Base-by-base conservation (phyloP, 92 coral and sea anemone species). In the Montipora capitata region DNA sequence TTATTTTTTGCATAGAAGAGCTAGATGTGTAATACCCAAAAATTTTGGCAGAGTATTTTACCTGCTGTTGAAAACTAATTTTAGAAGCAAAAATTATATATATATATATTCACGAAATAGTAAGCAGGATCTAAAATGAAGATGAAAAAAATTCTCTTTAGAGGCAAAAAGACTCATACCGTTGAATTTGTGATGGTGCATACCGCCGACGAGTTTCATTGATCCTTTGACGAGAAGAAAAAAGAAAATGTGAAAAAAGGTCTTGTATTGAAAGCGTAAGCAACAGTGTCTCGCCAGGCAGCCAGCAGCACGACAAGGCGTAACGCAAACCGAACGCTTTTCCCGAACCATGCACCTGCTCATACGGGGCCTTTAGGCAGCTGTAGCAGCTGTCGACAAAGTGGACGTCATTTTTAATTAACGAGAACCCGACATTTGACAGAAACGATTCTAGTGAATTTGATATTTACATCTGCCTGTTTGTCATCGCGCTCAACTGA, bases 401-500 rank as follows among this genome's bases (percentile, higher is more conserved):
- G 90, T 90, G 93, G 84, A 94, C 81, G 92, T 91, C 94, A 95
- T 95, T 76, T 93, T 91, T 95, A 93, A 95, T 95, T 95, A 93
- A 95, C 98, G 91, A 91, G 82, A 81, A 86, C 93, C 91, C 93
- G 89, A 96, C 96, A 87, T 95, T 95, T 94, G 98, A 91, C 98
- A 94, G 94, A 86, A 74, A 79, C 68, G 70, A 88, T 73, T 82
- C 90, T 11, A 93, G 91, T 93, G 96, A 91, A 91, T 95, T 95
- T 73, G 48, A 73, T 73, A 95, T 95, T 95, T 88, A 95, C 98
- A 95, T 79, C 87, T 87, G 93, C 93, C 94, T 92, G 88, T 81
- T 74, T 81, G 77, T 51, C 85, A 52, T 81, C 77, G 85, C 48
- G 75, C 77, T 63, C 85, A 77, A 68, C 76, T 69, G 87, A 70